phyloP scores from a whole-genome alignment of 37 sponge, comb jelly and placozoan species.

The Hormiphora californensis region DNA sequence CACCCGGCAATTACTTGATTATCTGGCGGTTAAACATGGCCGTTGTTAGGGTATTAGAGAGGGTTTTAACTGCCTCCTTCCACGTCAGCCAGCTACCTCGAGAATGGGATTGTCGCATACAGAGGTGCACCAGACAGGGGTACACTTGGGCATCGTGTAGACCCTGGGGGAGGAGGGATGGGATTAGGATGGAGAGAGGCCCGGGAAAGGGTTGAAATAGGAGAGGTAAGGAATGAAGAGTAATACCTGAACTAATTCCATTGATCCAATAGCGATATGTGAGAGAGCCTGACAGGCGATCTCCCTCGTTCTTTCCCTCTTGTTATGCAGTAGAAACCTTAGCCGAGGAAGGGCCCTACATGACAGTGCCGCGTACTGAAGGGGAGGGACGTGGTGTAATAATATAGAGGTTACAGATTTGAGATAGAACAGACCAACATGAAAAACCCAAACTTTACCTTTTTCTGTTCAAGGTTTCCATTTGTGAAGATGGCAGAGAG shows the following conservation, averaged over 20 bases:
- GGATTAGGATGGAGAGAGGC: not conserved
- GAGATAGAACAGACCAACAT: not conserved
- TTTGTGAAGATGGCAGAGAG: slow-evolving; percentile 42
- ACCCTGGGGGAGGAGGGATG: not conserved
- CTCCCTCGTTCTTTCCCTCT: slow-evolving; percentile 30
- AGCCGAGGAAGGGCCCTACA: slow-evolving; percentile 24
- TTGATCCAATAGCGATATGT: slow-evolving; percentile 47
- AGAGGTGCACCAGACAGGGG: slow-evolving; percentile 45
- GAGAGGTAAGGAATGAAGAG: not conserved
- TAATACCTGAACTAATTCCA: slow-evolving; percentile 2
- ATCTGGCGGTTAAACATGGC: slow-evolving; percentile 40
- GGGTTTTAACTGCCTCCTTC: slow-evolving; percentile 50
- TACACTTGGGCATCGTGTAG: not conserved
- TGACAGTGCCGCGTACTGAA: slow-evolving; percentile 18
- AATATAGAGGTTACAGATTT: not conserved
- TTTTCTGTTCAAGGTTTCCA: slow-evolving; percentile 40
- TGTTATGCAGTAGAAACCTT: slow-evolving; percentile 41
- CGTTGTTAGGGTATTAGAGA: slow-evolving; percentile 42
- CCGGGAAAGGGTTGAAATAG: not conserved
- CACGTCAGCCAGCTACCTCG: slow-evolving; percentile 51
- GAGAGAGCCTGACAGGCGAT: slow-evolving; percentile 48
- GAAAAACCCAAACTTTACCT: not conserved
- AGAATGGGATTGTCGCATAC: slow-evolving; percentile 49
- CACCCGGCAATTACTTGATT: slow-evolving; percentile 38
- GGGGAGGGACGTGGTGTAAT: not conserved